phyloP scores from a whole-genome alignment of 2,797 vertebrate genomes.

The Tamandua tetradactyla region DNA sequence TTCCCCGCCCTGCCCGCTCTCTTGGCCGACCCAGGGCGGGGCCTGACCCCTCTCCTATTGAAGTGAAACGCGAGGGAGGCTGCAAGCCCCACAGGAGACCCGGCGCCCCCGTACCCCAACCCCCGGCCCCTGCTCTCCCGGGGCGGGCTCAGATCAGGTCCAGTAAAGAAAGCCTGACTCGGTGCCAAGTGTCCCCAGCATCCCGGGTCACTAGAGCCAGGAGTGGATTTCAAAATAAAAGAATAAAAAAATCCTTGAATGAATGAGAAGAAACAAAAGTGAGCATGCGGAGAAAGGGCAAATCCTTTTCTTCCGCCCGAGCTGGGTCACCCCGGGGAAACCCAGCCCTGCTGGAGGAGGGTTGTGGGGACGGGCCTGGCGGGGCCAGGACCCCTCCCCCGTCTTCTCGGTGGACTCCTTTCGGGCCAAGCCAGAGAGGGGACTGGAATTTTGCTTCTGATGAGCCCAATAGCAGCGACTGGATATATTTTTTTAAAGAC shows the following conservation, averaged over 20 bases:
- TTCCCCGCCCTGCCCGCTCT: not conserved
- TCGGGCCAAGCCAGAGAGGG: not conserved
- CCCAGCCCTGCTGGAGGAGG: too few relatives aligned
- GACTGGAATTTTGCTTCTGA: not conserved
- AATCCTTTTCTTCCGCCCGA: not conserved
- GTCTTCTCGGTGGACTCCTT: too few relatives aligned
- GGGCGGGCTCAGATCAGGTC: not conserved
- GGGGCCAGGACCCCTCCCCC: too few relatives aligned
- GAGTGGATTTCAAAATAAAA: not conserved
- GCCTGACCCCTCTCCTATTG: not conserved
- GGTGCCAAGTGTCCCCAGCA: not conserved
- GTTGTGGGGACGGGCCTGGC: too few relatives aligned
- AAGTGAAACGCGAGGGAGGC: not conserved
- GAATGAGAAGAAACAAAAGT: not conserved
- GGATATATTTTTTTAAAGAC: too few relatives aligned
- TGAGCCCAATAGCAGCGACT: not conserved
- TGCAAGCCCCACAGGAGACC: not conserved
- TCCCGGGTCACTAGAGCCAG: not conserved
- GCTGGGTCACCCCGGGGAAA: too few relatives aligned
- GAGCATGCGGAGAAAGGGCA: fast-evolving
- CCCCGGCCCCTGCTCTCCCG: too few relatives aligned
- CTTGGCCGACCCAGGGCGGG: not conserved
- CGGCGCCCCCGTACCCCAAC: not conserved
- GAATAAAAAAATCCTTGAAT: not conserved
- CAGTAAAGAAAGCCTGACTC: not conserved